Evolutionary conservation across 2,797 vertebrate genomes (phyloP).

Genomic region (Anisognathus igniventris): DNA sequence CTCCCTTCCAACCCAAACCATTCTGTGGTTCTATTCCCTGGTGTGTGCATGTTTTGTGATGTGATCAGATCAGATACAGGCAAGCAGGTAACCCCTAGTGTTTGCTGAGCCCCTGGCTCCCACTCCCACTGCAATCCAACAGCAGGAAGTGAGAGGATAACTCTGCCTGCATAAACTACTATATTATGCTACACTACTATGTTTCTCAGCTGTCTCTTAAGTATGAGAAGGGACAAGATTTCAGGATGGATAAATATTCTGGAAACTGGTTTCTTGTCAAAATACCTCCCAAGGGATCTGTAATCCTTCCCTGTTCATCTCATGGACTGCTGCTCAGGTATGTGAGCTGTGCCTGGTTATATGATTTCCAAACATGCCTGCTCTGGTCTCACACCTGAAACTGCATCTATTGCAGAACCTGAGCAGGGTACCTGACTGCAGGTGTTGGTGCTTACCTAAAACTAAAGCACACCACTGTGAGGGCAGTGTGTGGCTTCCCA

Average conservation of each 20-base stretch:
- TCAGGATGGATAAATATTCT: background rate
- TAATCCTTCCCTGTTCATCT: background rate
- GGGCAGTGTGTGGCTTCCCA: background rate
- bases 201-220: background rate
- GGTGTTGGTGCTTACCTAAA: background rate
- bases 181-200: fast-evolving
- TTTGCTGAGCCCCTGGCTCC: background rate
- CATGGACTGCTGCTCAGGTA: background rate
- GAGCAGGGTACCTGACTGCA: background rate
- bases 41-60: background rate
- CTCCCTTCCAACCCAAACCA: background rate
- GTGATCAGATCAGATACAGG: background rate
- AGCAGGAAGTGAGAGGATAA: background rate
- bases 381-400: background rate
- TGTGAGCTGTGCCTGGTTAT: background rate
- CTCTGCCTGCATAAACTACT: background rate
- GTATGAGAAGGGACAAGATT: background rate
- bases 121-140: background rate
- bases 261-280: background rate
- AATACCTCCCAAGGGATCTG: background rate
- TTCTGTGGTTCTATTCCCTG: background rate
- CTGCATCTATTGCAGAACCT: background rate
- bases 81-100: fast-evolving
- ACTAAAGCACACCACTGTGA: background rate
- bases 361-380: background rate